phyloP scores from a whole-genome alignment of 1,140 invertebrate genomes.

The Meloidogyne chitwoodi region DNA sequence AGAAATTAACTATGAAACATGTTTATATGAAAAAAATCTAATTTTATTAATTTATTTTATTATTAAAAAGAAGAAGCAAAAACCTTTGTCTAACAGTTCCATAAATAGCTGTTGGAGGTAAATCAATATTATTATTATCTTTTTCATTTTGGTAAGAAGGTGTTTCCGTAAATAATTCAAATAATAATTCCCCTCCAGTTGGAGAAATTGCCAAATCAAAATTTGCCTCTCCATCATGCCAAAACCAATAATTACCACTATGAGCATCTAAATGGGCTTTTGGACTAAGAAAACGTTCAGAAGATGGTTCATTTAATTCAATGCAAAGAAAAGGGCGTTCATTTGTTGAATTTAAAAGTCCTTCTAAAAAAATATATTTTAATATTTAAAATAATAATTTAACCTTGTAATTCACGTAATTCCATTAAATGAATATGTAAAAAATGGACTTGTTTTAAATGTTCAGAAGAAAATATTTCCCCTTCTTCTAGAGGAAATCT shows the following conservation, averaged over 20 bases:
- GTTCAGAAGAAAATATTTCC: not conserved
- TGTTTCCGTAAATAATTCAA: slow-evolving; percentile 11
- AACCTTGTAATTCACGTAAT: not conserved
- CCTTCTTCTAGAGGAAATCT: slow-evolving; percentile 3
- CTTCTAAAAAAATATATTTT: not conserved
- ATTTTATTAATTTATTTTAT: too few species aligned
- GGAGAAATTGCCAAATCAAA: slow-evolving; percentile 15
- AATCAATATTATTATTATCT: too few species aligned
- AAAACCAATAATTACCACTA: not conserved
- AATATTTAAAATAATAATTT: not conserved
- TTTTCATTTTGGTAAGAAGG: not conserved
- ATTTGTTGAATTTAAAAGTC: not conserved
- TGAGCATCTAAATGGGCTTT: not conserved
- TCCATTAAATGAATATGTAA: slow-evolving; percentile 15
- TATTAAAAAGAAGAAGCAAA: too few species aligned
- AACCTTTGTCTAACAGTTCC: not conserved
- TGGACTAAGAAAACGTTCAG: slow-evolving; percentile 14
- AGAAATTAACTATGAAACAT: too few species aligned
- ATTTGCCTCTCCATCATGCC: slow-evolving; percentile 9
- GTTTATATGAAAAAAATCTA: too few species aligned
- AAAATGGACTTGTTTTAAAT: not conserved
- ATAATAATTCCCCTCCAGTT: slow-evolving; percentile 6
- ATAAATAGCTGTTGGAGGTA: not conserved
- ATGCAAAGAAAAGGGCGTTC: slow-evolving; percentile 17
- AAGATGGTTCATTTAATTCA: slow-evolving; percentile 13